Base-by-base conservation (phyloP, 2,888 invertebrate species). In the Zhuqinia jingwanae region DNA sequence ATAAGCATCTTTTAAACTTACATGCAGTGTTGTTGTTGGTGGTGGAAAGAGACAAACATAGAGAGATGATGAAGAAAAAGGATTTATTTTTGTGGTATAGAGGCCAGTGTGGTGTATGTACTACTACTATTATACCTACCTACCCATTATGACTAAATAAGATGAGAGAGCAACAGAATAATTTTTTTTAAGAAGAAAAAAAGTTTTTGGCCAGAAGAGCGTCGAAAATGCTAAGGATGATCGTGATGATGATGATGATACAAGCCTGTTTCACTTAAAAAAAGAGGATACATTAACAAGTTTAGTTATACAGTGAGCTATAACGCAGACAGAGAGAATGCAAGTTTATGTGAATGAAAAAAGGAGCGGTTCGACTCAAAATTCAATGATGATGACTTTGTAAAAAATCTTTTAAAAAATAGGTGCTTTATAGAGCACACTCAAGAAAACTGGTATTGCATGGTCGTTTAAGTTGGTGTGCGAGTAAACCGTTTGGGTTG, bases 321-420 rank as follows among this genome's bases (percentile, higher is more conserved):
- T 30, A n/a, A n/a, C n/a, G 30, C 30, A 30, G n/a, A n/a, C 36
- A 65, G 17, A 8, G 36, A 30, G 17, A 42, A 36, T 65, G 6
- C 6, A 36, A 65, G 15, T 65, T 65, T 65, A 17, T 65, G 70
- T 81, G 81, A 81, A 81, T 81, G 81, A 65, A 76, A 76, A 68
- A 68, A 68, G 70, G 56, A 80, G 80, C 80, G 70, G 70, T 70
- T 80, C 70, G 65, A 42, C 45, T 63, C 63, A 63, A n/a, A n/a
- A n/a, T 15, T 30, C 17, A 30, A 30, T 11, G 30, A 63, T 30
- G 56, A 56, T n/a, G n/a, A n/a, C n/a, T 30, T 63, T 13, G n/a
- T n/a, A n/a, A n/a, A n/a, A n/a, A n/a, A n/a, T n/a, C n/a, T n/a
- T n/a, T n/a, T n/a, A n/a, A n/a, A n/a, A n/a, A n/a, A n/a, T n/a